Percentiles rank a stretch among this genome's conserved stretches.
Conservation (phyloP, 2,113 vertebrate genomes). For the Bungarus multicinctus region DNA sequence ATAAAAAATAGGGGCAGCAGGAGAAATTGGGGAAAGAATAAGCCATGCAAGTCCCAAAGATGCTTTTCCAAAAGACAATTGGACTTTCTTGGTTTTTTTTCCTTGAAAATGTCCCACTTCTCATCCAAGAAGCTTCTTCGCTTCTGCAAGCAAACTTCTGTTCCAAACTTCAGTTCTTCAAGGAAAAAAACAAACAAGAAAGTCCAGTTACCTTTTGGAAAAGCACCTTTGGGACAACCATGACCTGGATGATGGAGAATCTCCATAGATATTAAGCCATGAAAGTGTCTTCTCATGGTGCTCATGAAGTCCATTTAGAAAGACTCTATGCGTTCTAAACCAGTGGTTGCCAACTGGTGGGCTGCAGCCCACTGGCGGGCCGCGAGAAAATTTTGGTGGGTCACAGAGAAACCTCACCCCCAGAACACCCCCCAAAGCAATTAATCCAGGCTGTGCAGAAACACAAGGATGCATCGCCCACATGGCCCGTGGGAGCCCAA, state of each 20-base stretch:
- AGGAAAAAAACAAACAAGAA: not conserved
- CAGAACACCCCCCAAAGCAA: too few species aligned
- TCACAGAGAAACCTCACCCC: too few species aligned
- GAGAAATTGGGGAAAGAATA: not conserved
- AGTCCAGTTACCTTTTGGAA: not conserved
- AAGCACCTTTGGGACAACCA: not conserved
- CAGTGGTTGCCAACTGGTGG: too few species aligned
- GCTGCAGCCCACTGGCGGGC: too few species aligned
- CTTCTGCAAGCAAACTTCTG: not conserved
- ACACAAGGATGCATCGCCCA: too few species aligned
- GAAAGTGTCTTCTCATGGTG: not conserved
- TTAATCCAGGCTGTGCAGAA: too few species aligned
- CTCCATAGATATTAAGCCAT: not conserved
- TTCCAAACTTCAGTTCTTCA: not conserved
- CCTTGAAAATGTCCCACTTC: not conserved
- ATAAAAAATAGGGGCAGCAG: not conserved
- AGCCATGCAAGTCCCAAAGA: not conserved
- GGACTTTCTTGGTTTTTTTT: not conserved
- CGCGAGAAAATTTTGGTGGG: too few species aligned
- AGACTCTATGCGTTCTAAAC: not conserved
- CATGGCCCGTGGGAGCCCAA: too few species aligned
- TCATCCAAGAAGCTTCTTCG: not conserved
- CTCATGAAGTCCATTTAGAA: not conserved
- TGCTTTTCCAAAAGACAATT: not conserved
- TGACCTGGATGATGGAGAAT: not conserved